phyloP scores from a whole-genome alignment of 2,888 invertebrate genomes.

The Tipula helvola region DNA sequence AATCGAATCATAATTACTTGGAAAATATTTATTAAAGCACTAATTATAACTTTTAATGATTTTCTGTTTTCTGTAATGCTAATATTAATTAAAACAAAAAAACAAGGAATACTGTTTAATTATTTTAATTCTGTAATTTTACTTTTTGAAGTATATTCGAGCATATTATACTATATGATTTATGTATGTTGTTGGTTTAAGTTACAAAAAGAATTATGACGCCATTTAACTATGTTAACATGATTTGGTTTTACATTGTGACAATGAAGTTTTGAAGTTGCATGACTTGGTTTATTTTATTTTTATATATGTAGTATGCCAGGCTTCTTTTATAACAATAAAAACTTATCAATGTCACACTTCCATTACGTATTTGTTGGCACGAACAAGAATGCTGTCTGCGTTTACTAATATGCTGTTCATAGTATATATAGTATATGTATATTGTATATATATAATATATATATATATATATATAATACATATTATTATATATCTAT shows the following conservation, averaged over 20 bases:
- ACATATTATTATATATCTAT: no score
- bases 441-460: no score
- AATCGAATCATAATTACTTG: background rate
- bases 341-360: background rate
- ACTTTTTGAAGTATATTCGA: background rate
- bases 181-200: background rate
- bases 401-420: background rate
- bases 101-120: background rate
- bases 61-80: background rate
- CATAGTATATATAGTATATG: background rate
- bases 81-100: background rate
- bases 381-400: background rate
- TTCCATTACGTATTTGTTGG: background rate
- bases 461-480: no score
- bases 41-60: background rate
- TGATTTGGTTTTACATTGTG: background rate
- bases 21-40: background rate
- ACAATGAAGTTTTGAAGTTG: background rate
- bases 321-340: background rate
- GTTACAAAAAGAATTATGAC: background rate
- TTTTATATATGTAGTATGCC: background rate
- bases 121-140: background rate
- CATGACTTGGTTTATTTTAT: background rate
- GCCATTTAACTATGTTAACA: background rate
- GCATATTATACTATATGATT: background rate